Evolutionary conservation across 2,797 vertebrate species (phyloP), one percentile per base, ranked within the genome.

Genomic region (Periparus ater): DNA sequence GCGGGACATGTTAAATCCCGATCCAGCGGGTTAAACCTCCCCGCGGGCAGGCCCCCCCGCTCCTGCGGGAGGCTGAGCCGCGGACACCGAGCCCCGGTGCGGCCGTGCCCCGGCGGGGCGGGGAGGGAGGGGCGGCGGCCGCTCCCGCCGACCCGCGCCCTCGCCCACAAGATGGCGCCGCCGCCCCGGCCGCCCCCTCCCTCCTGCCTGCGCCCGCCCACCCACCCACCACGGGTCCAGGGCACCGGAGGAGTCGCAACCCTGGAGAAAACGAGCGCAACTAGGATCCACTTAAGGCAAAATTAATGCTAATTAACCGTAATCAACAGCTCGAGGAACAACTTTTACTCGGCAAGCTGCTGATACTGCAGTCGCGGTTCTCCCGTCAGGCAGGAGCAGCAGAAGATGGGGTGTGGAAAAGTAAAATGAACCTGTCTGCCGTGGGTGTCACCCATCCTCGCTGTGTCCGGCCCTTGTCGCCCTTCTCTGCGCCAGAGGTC

Each of bases 141-240:
- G 21, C 14, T 32, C 45, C 38, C 78, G 14, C 53, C 66, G 36
- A 7, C 53, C 75, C 47, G 22, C 79, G 29, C 75, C 79, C 86
- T 82, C 51, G 32, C 76, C 95, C 93, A 92, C 89, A 90, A 95
- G 95, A 90, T 93, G 93, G 95, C 93, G 93, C 93, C 79, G 86
- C 76, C 79, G 54, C n/a, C n/a, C 60, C 48, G 20, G 12, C 48
- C 21, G 32, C 48, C 48, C 48, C 15, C 18, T n/a, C 18, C 13
- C 26, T 10, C 50, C 36, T 17, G 5, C 19, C 32, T 22, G 6
- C 48, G 7, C 36, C 34, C 14, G 11, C 44, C 18, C 11, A 10
- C 45, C 25, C 13, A 6, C 55, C 66, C 42, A 11, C 23, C 57
- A 4, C 47, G 9, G 36, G 9, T 54, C 22, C 20, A 0, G 44